phyloP scores from a whole-genome alignment of 2,797 vertebrate genomes.

The Dermochelys coriacea region DNA sequence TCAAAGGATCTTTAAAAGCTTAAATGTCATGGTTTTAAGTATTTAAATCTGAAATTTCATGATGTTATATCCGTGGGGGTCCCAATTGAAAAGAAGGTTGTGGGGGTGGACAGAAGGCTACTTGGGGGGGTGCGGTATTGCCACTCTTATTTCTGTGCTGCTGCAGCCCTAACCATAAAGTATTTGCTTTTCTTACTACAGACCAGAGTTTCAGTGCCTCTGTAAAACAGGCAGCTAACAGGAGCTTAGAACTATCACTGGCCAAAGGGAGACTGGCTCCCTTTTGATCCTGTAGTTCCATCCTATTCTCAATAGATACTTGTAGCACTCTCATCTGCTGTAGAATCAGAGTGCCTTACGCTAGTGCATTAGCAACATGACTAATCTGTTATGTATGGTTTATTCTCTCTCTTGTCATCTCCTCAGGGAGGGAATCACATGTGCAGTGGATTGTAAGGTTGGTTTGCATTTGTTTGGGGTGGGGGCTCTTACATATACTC shows the following conservation, averaged over 20 bases:
- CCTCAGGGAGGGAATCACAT: fast-evolving
- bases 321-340: not conserved
- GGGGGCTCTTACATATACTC: not conserved
- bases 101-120: too few species aligned
- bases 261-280: not conserved
- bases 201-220: not conserved
- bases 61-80: too few species aligned
- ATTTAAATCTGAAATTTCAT: too few species aligned
- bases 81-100: too few species aligned
- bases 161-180: not conserved
- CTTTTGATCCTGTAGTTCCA: not conserved
- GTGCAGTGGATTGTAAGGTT: not conserved
- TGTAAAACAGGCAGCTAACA: not conserved
- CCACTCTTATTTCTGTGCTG: too few species aligned
- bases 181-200: not conserved
- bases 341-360: not conserved
- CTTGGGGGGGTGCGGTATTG: too few species aligned
- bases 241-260: not conserved
- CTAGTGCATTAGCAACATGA: not conserved
- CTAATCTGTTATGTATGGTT: not conserved
- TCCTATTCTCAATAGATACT: not conserved
- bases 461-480: not conserved
- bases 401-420: not conserved
- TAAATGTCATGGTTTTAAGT: too few species aligned
- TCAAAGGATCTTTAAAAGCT: too few species aligned